phyloP scores from a whole-genome alignment of 1,140 invertebrate genomes.

The Drosophila prosaltans region DNA sequence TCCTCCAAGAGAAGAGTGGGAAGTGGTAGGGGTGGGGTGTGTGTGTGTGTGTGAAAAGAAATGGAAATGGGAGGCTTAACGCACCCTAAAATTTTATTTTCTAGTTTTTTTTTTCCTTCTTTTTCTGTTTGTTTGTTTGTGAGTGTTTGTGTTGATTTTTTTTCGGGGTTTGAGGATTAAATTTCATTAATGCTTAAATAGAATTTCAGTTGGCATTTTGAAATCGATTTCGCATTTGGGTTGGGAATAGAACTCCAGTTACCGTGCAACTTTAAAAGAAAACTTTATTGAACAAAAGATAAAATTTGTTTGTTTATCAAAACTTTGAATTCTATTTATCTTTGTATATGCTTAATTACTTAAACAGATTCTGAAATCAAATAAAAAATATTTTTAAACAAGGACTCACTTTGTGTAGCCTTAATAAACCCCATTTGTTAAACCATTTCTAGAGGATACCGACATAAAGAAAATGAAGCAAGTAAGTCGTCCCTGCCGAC shows the following conservation, averaged over 20 bases:
- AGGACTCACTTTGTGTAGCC: too few species aligned
- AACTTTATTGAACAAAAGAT: too few species aligned
- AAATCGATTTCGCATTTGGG: slow-evolving; percentile 56
- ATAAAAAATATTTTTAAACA: too few species aligned
- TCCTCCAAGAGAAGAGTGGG: not conserved
- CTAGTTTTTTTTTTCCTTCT: not conserved
- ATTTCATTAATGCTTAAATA: slow-evolving; percentile 69
- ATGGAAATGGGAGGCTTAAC: not conserved
- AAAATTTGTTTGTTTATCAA: too few species aligned
- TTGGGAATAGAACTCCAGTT: not conserved
- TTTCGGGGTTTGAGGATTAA: slow-evolving; percentile 5
- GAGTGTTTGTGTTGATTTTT: slow-evolving; percentile 11
- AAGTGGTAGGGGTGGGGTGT: not conserved
- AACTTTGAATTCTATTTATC: too few species aligned
- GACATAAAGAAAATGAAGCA: not conserved
- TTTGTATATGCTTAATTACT: too few species aligned
- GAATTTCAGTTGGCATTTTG: slow-evolving; percentile 61
- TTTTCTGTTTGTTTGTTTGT: slow-evolving; percentile 6
- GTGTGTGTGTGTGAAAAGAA: too few species aligned
- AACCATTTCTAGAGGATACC: too few species aligned
- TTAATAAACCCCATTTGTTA: too few species aligned
- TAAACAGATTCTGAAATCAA: too few species aligned
- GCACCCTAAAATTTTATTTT: slow-evolving; percentile 13
- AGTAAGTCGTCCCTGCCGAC: too few species aligned
- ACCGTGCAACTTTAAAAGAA: not conserved